phyloP scores from a whole-genome alignment of 1,140 invertebrate species.

The Sitophilus oryzae region DNA sequence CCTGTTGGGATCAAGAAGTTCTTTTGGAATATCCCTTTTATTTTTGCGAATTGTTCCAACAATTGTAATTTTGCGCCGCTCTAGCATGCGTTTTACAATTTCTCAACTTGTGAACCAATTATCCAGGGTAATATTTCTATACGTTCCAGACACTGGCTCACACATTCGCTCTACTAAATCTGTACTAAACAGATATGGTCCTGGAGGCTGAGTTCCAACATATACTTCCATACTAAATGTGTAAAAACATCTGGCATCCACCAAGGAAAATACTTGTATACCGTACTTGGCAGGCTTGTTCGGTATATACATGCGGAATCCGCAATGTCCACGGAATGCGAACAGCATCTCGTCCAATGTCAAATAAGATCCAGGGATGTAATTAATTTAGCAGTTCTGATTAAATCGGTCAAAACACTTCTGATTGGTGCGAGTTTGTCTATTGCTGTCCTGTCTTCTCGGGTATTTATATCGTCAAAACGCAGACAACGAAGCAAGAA shows the following conservation, averaged over 20 bases:
- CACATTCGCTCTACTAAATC: too few relatives aligned
- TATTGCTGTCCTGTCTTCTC: too few relatives aligned
- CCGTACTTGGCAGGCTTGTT: too few relatives aligned
- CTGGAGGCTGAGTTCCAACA: constrained; percentile 7
- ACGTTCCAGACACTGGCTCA: too few relatives aligned
- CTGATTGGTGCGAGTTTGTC: too few relatives aligned
- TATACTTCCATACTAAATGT: constrained; percentile 1
- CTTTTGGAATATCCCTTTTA: constrained; percentile 5
- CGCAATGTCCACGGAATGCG: background rate
- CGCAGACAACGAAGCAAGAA: constrained; percentile 7
- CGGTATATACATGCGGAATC: too few relatives aligned
- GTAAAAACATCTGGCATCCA: constrained; percentile 1
- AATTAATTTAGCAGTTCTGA: constrained; percentile 2
- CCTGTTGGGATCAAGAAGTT: too few relatives aligned
- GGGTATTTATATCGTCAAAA: constrained; percentile 10
- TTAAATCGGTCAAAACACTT: constrained; percentile 2
- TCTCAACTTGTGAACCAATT: too few relatives aligned
- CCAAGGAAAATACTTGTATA: background rate
- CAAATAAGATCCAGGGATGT: background rate
- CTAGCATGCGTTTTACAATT: constrained; percentile 8
- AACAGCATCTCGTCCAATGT: constrained; percentile 1
- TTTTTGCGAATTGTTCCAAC: constrained; percentile 3
- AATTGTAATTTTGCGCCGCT: constrained; percentile 3
- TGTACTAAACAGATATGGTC: constrained; percentile 3
- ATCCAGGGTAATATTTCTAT: too few relatives aligned